Percentiles rank a stretch among this genome's conserved stretches.
Conservation (phyloP, 2,113 vertebrate species). For the Mohoua ochrocephala region DNA sequence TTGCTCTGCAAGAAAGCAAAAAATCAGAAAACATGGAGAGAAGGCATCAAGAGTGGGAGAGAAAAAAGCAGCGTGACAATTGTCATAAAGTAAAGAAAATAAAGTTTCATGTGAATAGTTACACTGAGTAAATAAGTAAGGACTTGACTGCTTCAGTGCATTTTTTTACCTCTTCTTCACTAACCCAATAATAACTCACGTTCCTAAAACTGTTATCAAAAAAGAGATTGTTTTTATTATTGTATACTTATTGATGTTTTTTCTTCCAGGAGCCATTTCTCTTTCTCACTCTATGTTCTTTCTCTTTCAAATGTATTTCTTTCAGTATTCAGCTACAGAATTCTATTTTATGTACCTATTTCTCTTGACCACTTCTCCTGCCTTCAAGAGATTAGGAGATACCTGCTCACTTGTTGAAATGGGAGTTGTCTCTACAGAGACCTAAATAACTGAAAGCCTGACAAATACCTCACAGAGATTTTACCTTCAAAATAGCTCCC, state of each 20-base stretch:
- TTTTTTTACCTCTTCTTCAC: neutral
- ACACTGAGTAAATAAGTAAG: neutral
- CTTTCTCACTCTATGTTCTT: neutral
- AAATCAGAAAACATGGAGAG: neutral
- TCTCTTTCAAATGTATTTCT: neutral
- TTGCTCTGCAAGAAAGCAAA: neutral
- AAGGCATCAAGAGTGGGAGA: neutral
- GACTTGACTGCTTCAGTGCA: neutral
- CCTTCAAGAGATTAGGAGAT: neutral
- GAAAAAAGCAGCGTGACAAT: neutral
- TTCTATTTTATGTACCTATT: neutral
- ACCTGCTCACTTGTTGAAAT: neutral
- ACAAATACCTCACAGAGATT: neutral
- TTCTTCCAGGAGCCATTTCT: neutral
- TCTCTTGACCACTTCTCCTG: neutral
- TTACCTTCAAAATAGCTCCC: neutral
- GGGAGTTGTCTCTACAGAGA: neutral
- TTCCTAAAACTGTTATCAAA: neutral
- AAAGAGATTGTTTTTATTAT: neutral
- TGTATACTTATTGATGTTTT: neutral
- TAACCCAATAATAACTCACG: neutral
- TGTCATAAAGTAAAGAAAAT: neutral
- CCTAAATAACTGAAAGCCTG: neutral
- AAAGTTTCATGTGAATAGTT: neutral
- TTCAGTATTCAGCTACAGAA: neutral